These are phyloP conservation scores for Linnaemya tessellans DNA, from an alignment of 2,888 invertebrate species.

Conservation along the genomic window DNA sequence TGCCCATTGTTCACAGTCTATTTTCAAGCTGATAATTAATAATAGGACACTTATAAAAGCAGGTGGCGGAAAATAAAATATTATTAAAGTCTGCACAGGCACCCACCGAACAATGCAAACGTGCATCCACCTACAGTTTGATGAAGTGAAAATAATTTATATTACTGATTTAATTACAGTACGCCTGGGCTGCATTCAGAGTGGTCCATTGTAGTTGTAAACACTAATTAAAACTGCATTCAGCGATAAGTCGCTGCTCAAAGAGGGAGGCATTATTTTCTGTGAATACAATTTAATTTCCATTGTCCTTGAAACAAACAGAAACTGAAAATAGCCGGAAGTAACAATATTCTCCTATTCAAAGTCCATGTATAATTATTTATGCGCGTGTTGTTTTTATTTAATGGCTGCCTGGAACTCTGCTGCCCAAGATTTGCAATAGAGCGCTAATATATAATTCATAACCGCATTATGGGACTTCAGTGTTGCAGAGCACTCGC, in stretches of 20 bases:
- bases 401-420: neutral
- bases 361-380: neutral
- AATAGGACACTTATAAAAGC: slow-evolving; percentile 66
- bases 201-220: slow-evolving; percentile 10
- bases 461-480: neutral
- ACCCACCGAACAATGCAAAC: neutral
- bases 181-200: slow-evolving; percentile 12
- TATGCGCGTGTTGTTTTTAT: neutral
- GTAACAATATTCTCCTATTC: neutral
- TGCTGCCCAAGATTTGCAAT: neutral
- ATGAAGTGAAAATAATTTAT: slow-evolving; percentile 39
- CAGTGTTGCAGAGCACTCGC: too few species aligned
- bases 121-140: slow-evolving; percentile 2
- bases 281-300: neutral
- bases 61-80: slow-evolving; percentile 57
- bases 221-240: slow-evolving; percentile 36
- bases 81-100: slow-evolving; percentile 31
- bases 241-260: neutral
- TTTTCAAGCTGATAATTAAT: slow-evolving; percentile 62
- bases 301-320: neutral
- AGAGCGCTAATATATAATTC: neutral
- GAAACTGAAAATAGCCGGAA: neutral
- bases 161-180: slow-evolving; percentile 28
- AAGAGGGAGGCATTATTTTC: neutral
- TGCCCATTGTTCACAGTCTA: slow-evolving; percentile 50